Percentiles rank a stretch among this genome's conserved stretches.
Conservation (phyloP, 2,797 vertebrate species). For the Gobio occitaniae region DNA sequence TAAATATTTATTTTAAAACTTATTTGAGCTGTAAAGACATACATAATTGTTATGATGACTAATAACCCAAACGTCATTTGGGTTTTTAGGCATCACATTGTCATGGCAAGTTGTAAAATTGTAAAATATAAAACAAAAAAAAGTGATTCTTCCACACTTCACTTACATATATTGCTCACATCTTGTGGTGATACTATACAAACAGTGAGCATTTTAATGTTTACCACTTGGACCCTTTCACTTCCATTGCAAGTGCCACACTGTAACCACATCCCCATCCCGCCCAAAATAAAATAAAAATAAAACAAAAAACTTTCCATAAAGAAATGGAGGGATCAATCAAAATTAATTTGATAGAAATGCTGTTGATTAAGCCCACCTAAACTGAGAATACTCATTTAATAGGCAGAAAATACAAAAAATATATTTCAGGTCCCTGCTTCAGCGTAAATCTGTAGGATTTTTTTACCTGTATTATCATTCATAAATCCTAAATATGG, state of each 20-base stretch:
- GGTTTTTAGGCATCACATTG: background rate
- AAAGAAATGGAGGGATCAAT: background rate
- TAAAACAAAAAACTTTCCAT: too few relatives aligned
- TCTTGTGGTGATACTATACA: background rate
- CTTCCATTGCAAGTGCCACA: background rate
- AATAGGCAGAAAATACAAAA: background rate
- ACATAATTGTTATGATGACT: too few relatives aligned
- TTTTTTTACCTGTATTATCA: background rate
- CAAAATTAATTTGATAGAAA: background rate
- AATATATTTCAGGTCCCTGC: background rate
- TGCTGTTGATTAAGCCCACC: background rate
- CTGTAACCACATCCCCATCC: too few relatives aligned
- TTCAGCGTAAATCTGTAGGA: background rate
- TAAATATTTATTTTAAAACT: background rate
- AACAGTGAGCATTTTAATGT: background rate
- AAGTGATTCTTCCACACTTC: background rate
- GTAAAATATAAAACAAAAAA: too few relatives aligned
- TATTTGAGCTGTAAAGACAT: background rate
- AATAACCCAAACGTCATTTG: background rate
- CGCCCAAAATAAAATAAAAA: too few relatives aligned
- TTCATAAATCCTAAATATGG: background rate
- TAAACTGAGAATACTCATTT: background rate
- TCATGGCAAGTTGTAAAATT: background rate
- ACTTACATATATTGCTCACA: background rate
- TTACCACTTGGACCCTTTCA: background rate